Conservation (phyloP, 2,797 vertebrate species). For the Danio tinwini region DNA sequence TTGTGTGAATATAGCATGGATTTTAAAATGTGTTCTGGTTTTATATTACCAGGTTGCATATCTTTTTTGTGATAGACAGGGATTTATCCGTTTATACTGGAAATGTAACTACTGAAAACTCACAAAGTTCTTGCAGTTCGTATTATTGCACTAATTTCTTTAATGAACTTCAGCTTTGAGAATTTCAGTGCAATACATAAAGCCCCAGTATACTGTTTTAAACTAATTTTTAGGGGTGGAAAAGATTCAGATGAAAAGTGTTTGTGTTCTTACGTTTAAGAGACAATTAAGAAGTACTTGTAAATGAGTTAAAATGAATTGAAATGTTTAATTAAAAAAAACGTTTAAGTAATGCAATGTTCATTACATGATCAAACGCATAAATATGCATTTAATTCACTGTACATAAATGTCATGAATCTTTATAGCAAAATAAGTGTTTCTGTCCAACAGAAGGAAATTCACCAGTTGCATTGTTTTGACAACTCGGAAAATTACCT, state of each 20-base stretch:
- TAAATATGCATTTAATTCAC: slow-evolving; percentile 85
- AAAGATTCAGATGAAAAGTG: slow-evolving; percentile 82
- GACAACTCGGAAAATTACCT: slow-evolving; percentile 82
- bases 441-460: slow-evolving; percentile 82
- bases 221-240: slow-evolving; percentile 43
- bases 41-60: slow-evolving; percentile 56
- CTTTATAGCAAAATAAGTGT: slow-evolving; percentile 81
- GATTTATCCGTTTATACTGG: slow-evolving; percentile 54
- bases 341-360: slow-evolving; percentile 79
- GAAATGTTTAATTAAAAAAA: slow-evolving; percentile 52
- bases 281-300: slow-evolving; percentile 87
- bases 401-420: slow-evolving; percentile 87
- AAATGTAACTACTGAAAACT: slow-evolving; percentile 64
- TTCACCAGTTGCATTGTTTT: slow-evolving; percentile 79
- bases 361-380: slow-evolving; percentile 84
- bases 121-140: slow-evolving; percentile 78
- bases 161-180: slow-evolving; percentile 83
- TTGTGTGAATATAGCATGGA: slow-evolving; percentile 59
- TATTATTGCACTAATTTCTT: slow-evolving; percentile 81
- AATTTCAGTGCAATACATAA: slow-evolving; percentile 85
- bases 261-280: slow-evolving; percentile 88
- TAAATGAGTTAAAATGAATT: slow-evolving; percentile 82
- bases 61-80: slow-evolving; percentile 54
- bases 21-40: slow-evolving; percentile 56
- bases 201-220: slow-evolving; percentile 52